Evolutionary conservation across 1,140 invertebrate genomes (phyloP), one percentile per base, ranked within the genome.

Genomic region (Lucilia sericata): DNA sequence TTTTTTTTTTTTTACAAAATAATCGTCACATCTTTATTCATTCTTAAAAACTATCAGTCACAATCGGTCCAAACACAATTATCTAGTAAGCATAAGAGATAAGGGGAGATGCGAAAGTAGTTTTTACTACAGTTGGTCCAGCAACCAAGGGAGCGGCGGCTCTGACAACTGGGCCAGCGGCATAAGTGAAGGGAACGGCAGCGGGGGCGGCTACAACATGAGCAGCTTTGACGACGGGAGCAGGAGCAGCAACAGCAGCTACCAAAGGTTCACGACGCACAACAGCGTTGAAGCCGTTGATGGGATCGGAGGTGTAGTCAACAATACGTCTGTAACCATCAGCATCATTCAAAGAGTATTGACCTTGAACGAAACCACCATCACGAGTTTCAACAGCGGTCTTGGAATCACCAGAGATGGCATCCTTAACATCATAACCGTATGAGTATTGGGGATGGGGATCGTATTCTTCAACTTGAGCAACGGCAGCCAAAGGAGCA

Each of bases 381-480:
- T 91, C 88, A 47, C 91, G 90, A 84, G 85, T 90, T 87, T 92
- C 91, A 49, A 89, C 86, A 84, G 90, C 89, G 36, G 86, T 91
- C 87, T 92, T 92, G 17, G 87, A 88, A 76, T 92, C 91, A 65
- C 92, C 91, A 85, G 88, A 92, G 82, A 92, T 87, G 81, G 92
- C 94, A 88, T 95, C 94, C 87, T 94, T 94, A 30, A 95, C 94
- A 84, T 95, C 94, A 86, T 95, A 95, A 74, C 93, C 92, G 86
- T 94, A 95, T 82, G 93, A 93, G 91, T 95, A 95, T 84, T 94
- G 94, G 25, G 94, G 94, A 86, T 94, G 94, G 10, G 93, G 93
- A 60, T 93, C 93, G 85, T 87, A 87, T 51, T 84, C 86, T 84
- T 86, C 88, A 76, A 85, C 76, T 9, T 42, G 55, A 9, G 84